A percentile compares a stretch with the other conserved stretches of the same genome.
These are phyloP conservation scores for Ischnura elegans DNA, from an alignment of 2,888 invertebrate genomes.

Conservation along the genomic window DNA sequence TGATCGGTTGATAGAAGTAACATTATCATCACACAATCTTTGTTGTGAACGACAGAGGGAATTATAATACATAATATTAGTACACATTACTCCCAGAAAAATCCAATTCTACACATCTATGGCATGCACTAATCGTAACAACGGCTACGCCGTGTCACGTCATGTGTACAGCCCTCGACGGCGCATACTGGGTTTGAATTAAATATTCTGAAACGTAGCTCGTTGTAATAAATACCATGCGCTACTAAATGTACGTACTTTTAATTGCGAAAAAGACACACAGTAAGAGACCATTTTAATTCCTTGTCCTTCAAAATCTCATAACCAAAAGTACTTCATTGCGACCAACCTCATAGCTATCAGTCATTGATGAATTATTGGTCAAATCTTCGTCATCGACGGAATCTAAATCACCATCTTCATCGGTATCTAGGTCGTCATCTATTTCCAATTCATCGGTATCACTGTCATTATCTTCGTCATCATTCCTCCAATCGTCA, in stretches of 20 bases:
- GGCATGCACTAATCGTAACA: too few relatives aligned
- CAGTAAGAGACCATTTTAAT: neutral
- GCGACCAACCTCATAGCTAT: conserved; percentile 47
- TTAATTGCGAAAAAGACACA: too few relatives aligned
- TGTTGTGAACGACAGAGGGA: too few relatives aligned
- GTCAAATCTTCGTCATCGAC: conserved; percentile 40
- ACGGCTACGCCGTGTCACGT: too few relatives aligned
- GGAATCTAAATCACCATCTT: conserved; percentile 28
- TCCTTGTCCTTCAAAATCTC: conserved; percentile 36
- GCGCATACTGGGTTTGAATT: too few relatives aligned
- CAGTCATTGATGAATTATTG: conserved; percentile 34
- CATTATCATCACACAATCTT: too few relatives aligned
- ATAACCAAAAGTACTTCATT: neutral
- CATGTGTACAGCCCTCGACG: too few relatives aligned
- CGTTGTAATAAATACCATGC: neutral
- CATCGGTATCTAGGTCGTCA: conserved; percentile 10
- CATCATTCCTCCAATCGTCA: conserved; percentile 4
- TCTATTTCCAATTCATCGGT: conserved; percentile 33
- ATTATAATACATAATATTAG: too few relatives aligned
- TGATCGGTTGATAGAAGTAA: too few relatives aligned
- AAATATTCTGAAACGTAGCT: neutral
- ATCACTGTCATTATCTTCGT: conserved; percentile 37
- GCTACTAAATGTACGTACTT: neutral
- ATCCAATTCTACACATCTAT: too few relatives aligned
- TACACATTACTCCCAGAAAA: too few relatives aligned